Percentiles rank a stretch among this genome's conserved stretches.
Evolutionary conservation across 2,113 vertebrate genomes (phyloP).

Genomic region (Phrynosoma blainvillii): DNA sequence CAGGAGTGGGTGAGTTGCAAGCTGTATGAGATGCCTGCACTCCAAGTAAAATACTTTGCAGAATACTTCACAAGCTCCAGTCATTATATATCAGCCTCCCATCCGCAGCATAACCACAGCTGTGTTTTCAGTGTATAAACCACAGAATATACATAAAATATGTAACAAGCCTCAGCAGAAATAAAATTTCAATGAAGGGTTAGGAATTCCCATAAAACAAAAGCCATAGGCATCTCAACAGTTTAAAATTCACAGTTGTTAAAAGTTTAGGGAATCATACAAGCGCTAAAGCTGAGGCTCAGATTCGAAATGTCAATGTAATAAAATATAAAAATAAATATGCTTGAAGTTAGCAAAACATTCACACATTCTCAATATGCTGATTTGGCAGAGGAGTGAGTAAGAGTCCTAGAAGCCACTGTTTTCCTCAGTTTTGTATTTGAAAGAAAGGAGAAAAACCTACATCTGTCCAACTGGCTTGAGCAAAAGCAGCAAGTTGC

Average conservation of each 20-base stretch:
- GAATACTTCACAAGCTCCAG: background rate
- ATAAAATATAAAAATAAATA: background rate
- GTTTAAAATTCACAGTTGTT: conserved; percentile 9
- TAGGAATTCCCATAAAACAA: background rate
- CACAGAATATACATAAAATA: background rate
- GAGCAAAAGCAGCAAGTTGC: background rate
- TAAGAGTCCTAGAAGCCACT: background rate
- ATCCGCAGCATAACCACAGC: background rate
- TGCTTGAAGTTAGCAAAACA: background rate
- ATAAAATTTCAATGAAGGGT: background rate
- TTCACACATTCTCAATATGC: background rate
- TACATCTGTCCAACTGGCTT: background rate
- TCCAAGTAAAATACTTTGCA: background rate
- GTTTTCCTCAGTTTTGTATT: background rate
- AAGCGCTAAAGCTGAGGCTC: background rate
- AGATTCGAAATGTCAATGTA: background rate
- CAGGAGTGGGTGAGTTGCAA: background rate
- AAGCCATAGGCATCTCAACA: background rate
- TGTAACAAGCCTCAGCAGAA: background rate
- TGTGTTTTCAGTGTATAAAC: conserved; percentile 25
- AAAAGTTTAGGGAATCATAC: background rate
- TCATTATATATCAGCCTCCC: background rate
- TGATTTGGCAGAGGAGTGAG: background rate
- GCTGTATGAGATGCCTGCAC: background rate
- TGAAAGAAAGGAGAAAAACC: background rate